Evolutionary conservation across 2,888 invertebrate genomes (phyloP), one percentile per base, ranked within the genome.

Genomic region (Stenoptilia bipunctidactyla): DNA sequence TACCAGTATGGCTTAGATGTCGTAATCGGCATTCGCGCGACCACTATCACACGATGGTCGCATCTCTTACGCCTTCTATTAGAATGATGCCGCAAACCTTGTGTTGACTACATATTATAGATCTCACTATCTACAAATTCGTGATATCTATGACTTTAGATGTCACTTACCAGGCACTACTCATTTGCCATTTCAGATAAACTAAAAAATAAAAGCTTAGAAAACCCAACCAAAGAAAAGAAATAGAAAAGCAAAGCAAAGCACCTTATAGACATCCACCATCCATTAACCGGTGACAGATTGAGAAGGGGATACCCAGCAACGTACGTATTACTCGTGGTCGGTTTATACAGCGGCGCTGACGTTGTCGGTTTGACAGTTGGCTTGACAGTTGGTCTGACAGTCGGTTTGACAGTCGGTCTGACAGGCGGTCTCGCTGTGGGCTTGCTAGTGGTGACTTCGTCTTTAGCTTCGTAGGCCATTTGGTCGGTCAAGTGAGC

Each of bases 401-500:
- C 34, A 10, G 57, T 40, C 3, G 56, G 48, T 20, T 20, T 20
- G 20, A 20, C 30, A 9, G 30, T n/a, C 10, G 30, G 30, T n/a
- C n/a, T 46, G 1, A 54, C 41, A 15, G 52, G 40, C 6, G 51
- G 45, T 37, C 45, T 47, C 20, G 52, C 34, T 9, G 57, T 40
- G 3, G 56, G 48, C 8, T 20, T 20, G 20, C 3, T n/a, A 9
- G 30, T n/a, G 4, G 30, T 4, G 49, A n/a, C n/a, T 45, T 77
- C 74, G 5, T 77, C 77, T 15, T 56, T 58, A 3, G 53, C 49
- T 38, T 88, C 88, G 55, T 76, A 88, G 4, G 88, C 84, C 88
- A 88, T 87, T 48, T 86, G 77, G 57, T 88, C 88, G 0, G 87
- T 87, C 13, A 87, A 63, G 50, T 88, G 86, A 0, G 87, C 86